Evolutionary conservation across 1,140 invertebrate species (phyloP), one percentile per base, ranked within the genome.

Genomic region (Drosophila neocordata): DNA sequence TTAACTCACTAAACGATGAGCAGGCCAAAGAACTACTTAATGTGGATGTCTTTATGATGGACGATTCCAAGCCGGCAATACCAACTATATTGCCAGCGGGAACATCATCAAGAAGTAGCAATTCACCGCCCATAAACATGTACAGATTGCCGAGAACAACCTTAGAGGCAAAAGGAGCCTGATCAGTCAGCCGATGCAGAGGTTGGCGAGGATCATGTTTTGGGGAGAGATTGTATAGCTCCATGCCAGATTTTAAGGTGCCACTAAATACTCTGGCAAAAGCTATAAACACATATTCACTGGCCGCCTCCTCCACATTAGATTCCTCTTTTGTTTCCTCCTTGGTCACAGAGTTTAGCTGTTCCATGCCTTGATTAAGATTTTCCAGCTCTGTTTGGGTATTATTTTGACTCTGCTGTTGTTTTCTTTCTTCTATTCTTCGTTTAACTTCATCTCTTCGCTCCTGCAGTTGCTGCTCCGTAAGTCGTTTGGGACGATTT

Each of bases 251-350:
- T 65, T 91, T 94, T 6, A 99, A 80, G 55, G 93, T 96, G 7
- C 98, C 98, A 92, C 97, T 99, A 91, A 97, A 99, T 35, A 99
- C 94, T 83, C 98, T 93, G 13, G 97, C 97, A 93, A 99, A 98
- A 1, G 97, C 98, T 68, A 99, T 93, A 89, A 99, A 96, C 63
- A 94, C 94, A 72, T 95, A 94, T 65, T 96, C 94, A 8, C 66
- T 80, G 1, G 13, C 38, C n/a, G 79, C 70, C 62, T 93, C 22
- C 44, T 73, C 84, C 0, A 52, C 11, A 2, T 52, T 24, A 90
- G 57, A 92, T 53, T 71, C 64, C 7, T 55, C 70, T 6, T 69
- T 41, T 73, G 92, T 80, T 64, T 56, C 79, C 66, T 92, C 89
- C 37, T 60, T 52, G 1, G 5, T 9, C 12, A 56, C 35, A 2